phyloP scores from a whole-genome alignment of 2,888 invertebrate species.

The Drosophila stalkeri region DNA sequence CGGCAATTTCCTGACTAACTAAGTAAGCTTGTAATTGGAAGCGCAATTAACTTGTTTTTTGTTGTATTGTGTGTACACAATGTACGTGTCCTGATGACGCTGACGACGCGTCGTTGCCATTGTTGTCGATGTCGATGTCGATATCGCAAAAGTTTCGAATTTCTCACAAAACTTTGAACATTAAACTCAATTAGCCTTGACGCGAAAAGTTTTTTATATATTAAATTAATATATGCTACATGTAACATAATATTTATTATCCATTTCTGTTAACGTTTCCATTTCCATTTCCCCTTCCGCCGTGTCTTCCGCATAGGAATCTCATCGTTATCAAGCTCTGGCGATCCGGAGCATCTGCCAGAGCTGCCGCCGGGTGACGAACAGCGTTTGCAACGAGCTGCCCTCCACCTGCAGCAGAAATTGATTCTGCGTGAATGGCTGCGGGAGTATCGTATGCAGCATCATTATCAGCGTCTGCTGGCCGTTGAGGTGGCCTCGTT shows the following conservation, averaged over 20 bases:
- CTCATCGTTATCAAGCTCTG: conserved; percentile 93
- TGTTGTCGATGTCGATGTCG: not conserved
- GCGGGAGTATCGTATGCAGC: conserved; percentile 90
- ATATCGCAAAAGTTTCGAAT: conserved; percentile 47
- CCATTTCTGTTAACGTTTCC: not conserved
- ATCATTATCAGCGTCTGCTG: conserved; percentile 90
- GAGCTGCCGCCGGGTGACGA: conserved; percentile 94
- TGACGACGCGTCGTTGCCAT: not conserved
- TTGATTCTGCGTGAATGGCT: conserved; percentile 95
- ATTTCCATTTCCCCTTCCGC: not conserved
- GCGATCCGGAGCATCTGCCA: conserved; percentile 90
- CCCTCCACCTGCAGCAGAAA: conserved; percentile 92
- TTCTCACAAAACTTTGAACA: conserved; percentile 49
- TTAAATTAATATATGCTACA: not conserved
- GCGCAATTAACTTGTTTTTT: conserved; percentile 54
- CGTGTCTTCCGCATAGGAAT: conserved; percentile 88
- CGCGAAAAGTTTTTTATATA: conserved; percentile 41
- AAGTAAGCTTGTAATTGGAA: conserved; percentile 65
- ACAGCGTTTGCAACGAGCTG: conserved; percentile 92
- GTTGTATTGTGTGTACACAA: conserved; percentile 12
- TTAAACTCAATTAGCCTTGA: conserved; percentile 67
- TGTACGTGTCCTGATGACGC: conserved; percentile 27
- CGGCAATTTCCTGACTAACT: conserved; percentile 70
- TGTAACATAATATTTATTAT: conserved; percentile 4
- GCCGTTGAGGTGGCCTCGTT: conserved; percentile 93